These are phyloP conservation scores for Seira sanloemensis DNA, from an alignment of 2,888 invertebrate genomes.

Conservation along the genomic window DNA sequence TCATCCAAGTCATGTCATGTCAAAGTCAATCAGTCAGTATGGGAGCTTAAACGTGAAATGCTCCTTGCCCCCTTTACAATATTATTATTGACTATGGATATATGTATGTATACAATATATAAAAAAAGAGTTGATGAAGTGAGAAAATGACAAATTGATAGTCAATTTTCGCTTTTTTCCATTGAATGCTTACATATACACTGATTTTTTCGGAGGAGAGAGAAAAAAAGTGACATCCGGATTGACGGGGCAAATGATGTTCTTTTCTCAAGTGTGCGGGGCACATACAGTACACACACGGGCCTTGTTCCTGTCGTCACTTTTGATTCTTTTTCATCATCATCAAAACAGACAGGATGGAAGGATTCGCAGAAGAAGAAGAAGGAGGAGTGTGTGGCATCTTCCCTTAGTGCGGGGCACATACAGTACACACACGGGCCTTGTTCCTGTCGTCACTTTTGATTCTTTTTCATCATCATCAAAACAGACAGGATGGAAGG, in stretches of 20 bases:
- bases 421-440: neutral
- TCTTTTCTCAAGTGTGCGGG: too few species aligned
- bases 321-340: conserved; percentile 51
- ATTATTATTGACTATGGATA: neutral
- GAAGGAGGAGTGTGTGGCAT: too few species aligned
- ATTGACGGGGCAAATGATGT: conserved; percentile 61
- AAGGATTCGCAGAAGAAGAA: too few species aligned
- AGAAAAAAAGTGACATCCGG: conserved; percentile 57
- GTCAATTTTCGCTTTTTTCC: conserved; percentile 60
- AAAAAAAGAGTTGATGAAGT: conserved; percentile 58
- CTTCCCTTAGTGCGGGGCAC: too few species aligned
- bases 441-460: conserved; percentile 49
- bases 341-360: conserved; percentile 25
- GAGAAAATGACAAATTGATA: conserved; percentile 71
- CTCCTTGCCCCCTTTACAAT: conserved; percentile 12
- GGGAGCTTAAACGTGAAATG: too few species aligned
- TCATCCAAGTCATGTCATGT: conserved; percentile 64
- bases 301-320: conserved; percentile 45
- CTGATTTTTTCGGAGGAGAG: conserved; percentile 7
- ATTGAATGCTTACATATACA: neutral
- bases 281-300: too few species aligned
- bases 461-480: conserved; percentile 47
- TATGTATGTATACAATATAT: too few species aligned
- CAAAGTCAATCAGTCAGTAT: too few species aligned
- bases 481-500: neutral